These are phyloP conservation scores for Lepilemur septentrionalis DNA, from an alignment of 2,797 vertebrate species.

Conservation along the genomic window DNA sequence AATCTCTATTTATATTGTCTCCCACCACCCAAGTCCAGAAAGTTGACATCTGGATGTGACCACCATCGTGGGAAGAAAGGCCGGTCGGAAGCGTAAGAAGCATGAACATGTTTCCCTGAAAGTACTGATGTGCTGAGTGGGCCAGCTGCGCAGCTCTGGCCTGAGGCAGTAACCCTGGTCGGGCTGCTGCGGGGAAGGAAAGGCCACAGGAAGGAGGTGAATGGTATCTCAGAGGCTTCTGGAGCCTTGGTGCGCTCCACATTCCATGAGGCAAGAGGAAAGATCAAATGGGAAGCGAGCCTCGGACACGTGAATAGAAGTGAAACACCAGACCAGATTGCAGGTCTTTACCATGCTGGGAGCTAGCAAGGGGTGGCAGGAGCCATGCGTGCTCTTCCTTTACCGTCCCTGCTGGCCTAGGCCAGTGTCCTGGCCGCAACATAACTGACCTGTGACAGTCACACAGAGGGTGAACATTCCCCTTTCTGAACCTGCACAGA, in stretches of 20 bases:
- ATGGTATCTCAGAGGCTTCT: rapidly evolving
- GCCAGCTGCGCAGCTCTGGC: neutral
- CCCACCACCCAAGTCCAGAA: neutral
- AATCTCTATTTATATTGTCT: neutral
- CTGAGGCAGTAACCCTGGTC: neutral
- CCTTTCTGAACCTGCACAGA: neutral
- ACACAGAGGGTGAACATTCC: neutral
- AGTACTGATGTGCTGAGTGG: neutral
- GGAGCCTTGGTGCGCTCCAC: neutral
- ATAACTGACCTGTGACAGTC: neutral
- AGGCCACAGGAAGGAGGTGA: neutral
- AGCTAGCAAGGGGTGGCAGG: neutral
- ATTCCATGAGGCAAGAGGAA: neutral
- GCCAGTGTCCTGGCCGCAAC: neutral
- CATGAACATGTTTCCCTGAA: neutral
- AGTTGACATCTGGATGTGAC: neutral
- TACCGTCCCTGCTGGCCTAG: neutral
- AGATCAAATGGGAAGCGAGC: neutral
- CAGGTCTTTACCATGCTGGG: neutral
- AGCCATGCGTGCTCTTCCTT: rapidly evolving
- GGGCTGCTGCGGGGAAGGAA: neutral
- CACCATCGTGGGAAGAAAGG: neutral
- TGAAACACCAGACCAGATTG: neutral
- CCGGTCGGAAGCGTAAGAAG: neutral
- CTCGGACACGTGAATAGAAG: neutral